phyloP scores from a whole-genome alignment of 2,888 invertebrate species.

The Neoitamus cyanurus region DNA sequence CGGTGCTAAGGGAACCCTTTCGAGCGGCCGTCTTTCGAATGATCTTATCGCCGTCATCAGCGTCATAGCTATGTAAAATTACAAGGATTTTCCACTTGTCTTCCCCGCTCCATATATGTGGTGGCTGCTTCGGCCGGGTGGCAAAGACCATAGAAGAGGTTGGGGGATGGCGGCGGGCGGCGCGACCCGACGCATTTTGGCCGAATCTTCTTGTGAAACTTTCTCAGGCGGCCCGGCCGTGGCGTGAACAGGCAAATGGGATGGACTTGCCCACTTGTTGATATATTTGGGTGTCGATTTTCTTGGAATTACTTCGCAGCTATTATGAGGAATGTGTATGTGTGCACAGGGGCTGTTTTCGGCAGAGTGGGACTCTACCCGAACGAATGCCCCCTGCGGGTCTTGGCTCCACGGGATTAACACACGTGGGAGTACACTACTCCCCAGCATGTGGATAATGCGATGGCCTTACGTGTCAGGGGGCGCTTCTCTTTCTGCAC shows the following conservation, averaged over 20 bases:
- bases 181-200: neutral
- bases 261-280: slow-evolving; percentile 38
- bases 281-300: slow-evolving; percentile 27
- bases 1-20: slow-evolving; percentile 29
- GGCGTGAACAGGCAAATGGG: neutral
- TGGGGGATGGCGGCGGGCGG: neutral
- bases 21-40: slow-evolving; percentile 1
- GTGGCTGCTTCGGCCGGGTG: neutral
- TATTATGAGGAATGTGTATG: neutral
- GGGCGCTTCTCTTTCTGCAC: neutral
- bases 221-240: neutral
- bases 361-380: neutral
- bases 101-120: slow-evolving; percentile 3
- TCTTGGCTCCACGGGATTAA: neutral
- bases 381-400: neutral
- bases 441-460: neutral
- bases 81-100: slow-evolving; percentile 34
- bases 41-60: slow-evolving; percentile 34
- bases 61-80: slow-evolving; percentile 27
- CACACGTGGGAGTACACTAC: slow-evolving; percentile 7
- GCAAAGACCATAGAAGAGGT: slow-evolving; percentile 13
- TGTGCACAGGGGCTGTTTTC: neutral
- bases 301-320: neutral
- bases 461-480: neutral
- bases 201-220: neutral